phyloP scores from a whole-genome alignment of 37 sponge, comb jelly and placozoan genomes.

The Axinella damicornis region DNA sequence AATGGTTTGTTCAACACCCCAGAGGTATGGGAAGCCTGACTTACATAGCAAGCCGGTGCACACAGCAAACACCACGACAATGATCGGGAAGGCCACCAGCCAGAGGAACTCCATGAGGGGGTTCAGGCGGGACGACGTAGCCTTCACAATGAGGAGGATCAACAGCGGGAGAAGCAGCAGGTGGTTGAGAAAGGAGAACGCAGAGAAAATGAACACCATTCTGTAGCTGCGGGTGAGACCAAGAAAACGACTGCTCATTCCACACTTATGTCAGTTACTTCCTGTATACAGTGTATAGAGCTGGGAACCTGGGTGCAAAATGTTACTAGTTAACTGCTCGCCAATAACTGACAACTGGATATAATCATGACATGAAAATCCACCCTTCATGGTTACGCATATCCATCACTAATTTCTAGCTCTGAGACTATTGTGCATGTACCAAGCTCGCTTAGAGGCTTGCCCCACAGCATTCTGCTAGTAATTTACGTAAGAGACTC shows the following conservation, averaged over 20 bases:
- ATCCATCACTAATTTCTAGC: no score
- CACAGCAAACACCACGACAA: neutral
- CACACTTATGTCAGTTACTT: neutral
- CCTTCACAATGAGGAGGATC: neutral
- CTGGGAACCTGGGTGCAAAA: neutral
- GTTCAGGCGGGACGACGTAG: neutral
- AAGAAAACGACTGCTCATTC: neutral
- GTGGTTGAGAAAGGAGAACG: slow-evolving; percentile 31
- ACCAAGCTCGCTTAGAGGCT: no score
- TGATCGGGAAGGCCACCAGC: slow-evolving; percentile 25
- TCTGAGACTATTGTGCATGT: no score
- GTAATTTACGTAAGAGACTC: no score
- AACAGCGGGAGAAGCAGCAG: slow-evolving; percentile 12
- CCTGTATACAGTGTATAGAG: no score
- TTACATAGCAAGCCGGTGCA: slow-evolving; percentile 48
- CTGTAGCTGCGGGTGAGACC: slow-evolving; percentile 36
- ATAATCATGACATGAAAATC: neutral
- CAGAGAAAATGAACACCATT: slow-evolving; percentile 50
- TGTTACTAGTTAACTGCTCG: neutral
- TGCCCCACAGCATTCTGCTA: no score
- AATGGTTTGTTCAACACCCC: no score
- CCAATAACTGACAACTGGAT: no score
- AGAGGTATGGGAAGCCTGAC: neutral
- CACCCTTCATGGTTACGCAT: no score
- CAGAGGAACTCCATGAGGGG: neutral